Evolutionary conservation across 1,140 invertebrate genomes (phyloP).

Genomic region (Bradysia coprophila): DNA sequence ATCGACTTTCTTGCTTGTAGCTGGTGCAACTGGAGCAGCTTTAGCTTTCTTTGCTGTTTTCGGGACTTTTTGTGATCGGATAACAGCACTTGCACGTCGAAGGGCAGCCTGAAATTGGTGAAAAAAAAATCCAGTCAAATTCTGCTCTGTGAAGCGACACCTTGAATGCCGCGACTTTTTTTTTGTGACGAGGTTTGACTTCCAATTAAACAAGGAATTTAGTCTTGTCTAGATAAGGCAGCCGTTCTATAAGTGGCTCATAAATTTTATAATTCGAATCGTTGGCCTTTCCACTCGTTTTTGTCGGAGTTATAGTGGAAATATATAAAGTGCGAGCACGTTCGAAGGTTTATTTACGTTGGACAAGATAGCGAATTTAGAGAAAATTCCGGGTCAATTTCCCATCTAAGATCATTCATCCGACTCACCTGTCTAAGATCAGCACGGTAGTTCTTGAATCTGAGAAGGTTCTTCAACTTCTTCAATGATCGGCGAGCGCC

Average conservation of each 20-base stretch:
- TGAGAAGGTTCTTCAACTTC: constrained; percentile 62
- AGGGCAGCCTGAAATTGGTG: constrained; percentile 45
- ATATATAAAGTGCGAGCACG: no score
- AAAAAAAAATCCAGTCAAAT: constrained; percentile 4
- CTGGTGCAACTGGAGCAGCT: not conserved
- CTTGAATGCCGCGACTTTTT: no score
- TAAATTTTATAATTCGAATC: not conserved
- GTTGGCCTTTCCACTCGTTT: constrained; percentile 9
- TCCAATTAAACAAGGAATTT: not conserved
- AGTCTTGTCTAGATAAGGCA: not conserved
- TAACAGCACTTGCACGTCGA: constrained; percentile 74
- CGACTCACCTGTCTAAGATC: constrained; percentile 72
- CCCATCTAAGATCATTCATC: no score
- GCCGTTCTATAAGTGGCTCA: not conserved
- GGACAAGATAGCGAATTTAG: no score
- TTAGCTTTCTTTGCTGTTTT: constrained; percentile 52
- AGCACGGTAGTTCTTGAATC: constrained; percentile 65
- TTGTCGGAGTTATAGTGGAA: no score
- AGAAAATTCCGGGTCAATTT: no score
- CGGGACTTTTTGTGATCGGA: constrained; percentile 71
- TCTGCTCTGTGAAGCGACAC: no score
- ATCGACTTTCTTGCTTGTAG: not conserved
- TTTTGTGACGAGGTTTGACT: no score
- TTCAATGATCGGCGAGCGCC: constrained; percentile 66
- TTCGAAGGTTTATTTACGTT: no score